Evolutionary conservation across 2,113 vertebrate species (phyloP).

Genomic region (Callipepla californica): DNA sequence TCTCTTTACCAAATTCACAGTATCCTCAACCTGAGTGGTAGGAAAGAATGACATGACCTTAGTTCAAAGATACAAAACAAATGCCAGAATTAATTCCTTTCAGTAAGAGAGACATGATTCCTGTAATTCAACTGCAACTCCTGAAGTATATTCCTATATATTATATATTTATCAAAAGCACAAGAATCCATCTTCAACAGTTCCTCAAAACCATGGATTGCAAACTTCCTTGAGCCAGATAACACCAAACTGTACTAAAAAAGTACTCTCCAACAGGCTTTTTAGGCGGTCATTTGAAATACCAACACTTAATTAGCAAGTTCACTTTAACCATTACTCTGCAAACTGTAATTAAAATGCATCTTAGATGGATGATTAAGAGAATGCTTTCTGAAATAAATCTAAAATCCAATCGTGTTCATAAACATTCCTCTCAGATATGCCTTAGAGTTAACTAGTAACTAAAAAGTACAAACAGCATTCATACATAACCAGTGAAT

Average conservation of each 20-base stretch:
- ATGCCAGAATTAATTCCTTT: neutral
- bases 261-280: neutral
- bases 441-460: neutral
- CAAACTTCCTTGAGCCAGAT: neutral
- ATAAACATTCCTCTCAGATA: neutral
- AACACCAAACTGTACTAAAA: neutral
- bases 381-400: neutral
- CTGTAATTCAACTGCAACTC: neutral
- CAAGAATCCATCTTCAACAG: neutral
- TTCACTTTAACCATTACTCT: neutral
- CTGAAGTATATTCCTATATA: neutral
- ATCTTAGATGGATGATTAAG: neutral
- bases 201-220: neutral
- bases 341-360: neutral
- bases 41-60: neutral
- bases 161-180: neutral
- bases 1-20: conserved; percentile 86
- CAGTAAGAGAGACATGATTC: neutral
- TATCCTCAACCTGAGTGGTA: conserved; percentile 87
- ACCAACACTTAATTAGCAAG: neutral
- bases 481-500: neutral
- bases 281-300: neutral
- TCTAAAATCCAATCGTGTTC: neutral
- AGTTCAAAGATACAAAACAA: conserved; percentile 4
- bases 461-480: neutral